phyloP scores from a whole-genome alignment of 2,113 vertebrate species.

The Leuciscus idus region DNA sequence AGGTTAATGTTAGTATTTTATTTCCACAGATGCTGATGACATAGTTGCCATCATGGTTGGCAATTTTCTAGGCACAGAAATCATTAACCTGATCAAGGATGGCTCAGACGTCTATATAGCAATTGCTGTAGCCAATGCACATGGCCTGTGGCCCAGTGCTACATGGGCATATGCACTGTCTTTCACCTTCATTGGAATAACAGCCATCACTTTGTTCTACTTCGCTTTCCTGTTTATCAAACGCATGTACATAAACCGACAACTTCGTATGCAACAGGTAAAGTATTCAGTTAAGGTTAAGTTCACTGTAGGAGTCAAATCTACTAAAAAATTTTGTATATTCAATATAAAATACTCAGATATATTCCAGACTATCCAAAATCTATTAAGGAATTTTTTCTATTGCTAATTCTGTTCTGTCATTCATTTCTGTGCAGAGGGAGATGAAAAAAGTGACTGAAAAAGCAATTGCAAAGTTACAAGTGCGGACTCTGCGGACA shows the following conservation, averaged over 20 bases:
- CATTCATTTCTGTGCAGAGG: constrained; percentile 69
- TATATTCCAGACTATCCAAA: neutral
- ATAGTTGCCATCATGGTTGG: constrained; percentile 73
- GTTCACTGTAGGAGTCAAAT: neutral
- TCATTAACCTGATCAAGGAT: constrained; percentile 58
- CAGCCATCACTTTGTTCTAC: constrained; percentile 69
- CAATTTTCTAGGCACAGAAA: constrained; percentile 65
- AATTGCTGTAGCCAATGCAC: constrained; percentile 58
- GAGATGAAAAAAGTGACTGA: constrained; percentile 84
- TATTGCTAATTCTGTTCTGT: neutral
- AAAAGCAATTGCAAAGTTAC: constrained; percentile 84
- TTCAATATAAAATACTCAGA: too few species aligned
- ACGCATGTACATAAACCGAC: constrained; percentile 62
- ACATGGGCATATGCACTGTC: constrained; percentile 77
- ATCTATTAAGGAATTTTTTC: neutral
- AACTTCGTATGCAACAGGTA: constrained; percentile 52
- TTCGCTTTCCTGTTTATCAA: constrained; percentile 71
- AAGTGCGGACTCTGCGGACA: constrained; percentile 84
- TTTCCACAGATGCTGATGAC: neutral
- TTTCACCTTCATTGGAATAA: constrained; percentile 74
- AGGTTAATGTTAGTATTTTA: neutral
- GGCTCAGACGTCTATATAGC: constrained; percentile 62
- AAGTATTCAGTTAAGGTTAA: neutral
- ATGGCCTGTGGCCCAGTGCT: constrained; percentile 67
- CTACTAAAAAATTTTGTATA: too few species aligned